Conservation (phyloP, 2,888 invertebrate genomes). For the Calliphora vomitoria region DNA sequence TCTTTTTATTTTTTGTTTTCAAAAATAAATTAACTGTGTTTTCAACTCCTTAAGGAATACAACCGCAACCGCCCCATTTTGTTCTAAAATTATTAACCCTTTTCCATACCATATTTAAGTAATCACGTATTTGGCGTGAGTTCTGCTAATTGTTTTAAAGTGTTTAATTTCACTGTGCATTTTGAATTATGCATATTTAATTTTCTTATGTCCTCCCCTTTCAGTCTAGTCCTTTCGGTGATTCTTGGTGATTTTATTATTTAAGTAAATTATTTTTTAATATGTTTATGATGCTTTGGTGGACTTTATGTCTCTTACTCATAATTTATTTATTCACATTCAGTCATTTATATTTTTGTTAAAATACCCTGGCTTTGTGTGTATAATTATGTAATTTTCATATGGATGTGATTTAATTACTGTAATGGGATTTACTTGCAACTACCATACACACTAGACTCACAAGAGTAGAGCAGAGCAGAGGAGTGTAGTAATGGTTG, state of each 20-base stretch:
- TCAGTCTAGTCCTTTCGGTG: slow-evolving; percentile 31
- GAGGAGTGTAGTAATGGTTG: slow-evolving; percentile 21
- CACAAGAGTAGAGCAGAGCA: slow-evolving; percentile 8
- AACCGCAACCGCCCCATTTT: neutral
- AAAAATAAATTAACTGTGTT: neutral
- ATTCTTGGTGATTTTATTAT: slow-evolving; percentile 72
- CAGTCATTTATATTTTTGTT: slow-evolving; percentile 46
- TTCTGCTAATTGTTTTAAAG: slow-evolving; percentile 64
- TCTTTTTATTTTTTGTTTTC: neutral
- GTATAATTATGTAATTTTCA: slow-evolving; percentile 83
- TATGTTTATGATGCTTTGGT: slow-evolving; percentile 81
- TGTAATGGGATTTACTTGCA: slow-evolving; percentile 82
- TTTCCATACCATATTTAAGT: neutral
- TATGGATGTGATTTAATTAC: slow-evolving; percentile 84
- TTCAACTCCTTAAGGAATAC: slow-evolving; percentile 57
- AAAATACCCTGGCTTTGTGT: slow-evolving; percentile 58
- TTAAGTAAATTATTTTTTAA: slow-evolving; percentile 84
- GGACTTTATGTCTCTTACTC: slow-evolving; percentile 57
- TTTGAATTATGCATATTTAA: slow-evolving; percentile 68
- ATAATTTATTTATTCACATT: slow-evolving; percentile 51
- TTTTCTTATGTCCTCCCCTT: slow-evolving; percentile 33
- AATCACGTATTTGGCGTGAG: neutral
- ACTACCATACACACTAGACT: slow-evolving; percentile 45
- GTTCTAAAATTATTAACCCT: slow-evolving; percentile 30
- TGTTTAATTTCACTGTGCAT: slow-evolving; percentile 58